phyloP scores from a whole-genome alignment of 1,140 invertebrate species.

The Hormaphis cornu region DNA sequence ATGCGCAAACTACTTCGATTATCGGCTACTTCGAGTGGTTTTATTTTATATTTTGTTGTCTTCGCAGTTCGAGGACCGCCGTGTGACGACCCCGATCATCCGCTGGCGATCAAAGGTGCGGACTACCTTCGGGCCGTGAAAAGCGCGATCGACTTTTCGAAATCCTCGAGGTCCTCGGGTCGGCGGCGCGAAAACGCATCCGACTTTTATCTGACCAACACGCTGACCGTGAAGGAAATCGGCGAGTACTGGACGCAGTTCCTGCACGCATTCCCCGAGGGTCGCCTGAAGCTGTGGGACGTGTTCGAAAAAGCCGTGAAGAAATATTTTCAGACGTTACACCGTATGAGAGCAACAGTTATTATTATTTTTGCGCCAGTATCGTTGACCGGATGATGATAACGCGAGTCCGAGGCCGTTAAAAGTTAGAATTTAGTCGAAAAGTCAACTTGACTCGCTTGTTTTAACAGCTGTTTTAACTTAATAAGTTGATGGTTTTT shows the following conservation, averaged over 20 bases:
- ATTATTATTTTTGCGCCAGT: not conserved
- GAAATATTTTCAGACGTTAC: slow-evolving; percentile 48
- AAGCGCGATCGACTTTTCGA: not conserved
- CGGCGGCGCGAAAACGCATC: not conserved
- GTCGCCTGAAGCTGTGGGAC: slow-evolving; percentile 48
- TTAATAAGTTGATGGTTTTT: too few relatives aligned
- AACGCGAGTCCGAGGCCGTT: too few relatives aligned
- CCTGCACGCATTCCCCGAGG: slow-evolving; percentile 43
- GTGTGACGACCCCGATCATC: not conserved
- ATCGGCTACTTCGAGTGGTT: not conserved
- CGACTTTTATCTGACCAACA: not conserved
- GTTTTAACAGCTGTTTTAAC: too few relatives aligned
- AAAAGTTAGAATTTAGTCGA: too few relatives aligned
- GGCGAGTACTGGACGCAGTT: slow-evolving; percentile 47
- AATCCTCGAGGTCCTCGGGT: not conserved
- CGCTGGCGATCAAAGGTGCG: not conserved
- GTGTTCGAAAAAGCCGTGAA: slow-evolving; percentile 46
- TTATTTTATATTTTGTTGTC: not conserved
- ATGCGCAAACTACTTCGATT: too few relatives aligned
- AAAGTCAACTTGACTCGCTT: too few relatives aligned
- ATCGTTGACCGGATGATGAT: too few relatives aligned
- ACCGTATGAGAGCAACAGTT: slow-evolving; percentile 37
- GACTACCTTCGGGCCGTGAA: not conserved
- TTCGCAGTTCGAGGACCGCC: not conserved
- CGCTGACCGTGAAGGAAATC: slow-evolving; percentile 43